Percentiles rank a stretch among this genome's conserved stretches.
phyloP scores from a whole-genome alignment of 2,888 invertebrate species.

The Melanophora roralis region DNA sequence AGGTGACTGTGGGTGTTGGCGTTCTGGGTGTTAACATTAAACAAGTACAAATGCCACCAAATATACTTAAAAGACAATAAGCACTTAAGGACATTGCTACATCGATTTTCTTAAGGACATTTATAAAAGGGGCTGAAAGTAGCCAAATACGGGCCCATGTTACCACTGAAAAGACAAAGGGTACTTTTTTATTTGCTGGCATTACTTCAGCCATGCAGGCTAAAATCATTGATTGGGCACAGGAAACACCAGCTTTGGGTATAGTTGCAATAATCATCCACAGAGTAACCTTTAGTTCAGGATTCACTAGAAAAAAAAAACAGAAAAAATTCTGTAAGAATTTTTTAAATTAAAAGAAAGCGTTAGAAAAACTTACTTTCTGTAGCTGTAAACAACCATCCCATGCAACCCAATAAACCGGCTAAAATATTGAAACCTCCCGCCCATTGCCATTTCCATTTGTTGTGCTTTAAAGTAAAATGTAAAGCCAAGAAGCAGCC shows the following conservation, averaged over 20 bases:
- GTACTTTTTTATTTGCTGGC: constrained; percentile 73
- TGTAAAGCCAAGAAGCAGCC: constrained; percentile 76
- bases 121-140: constrained; percentile 76
- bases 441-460: constrained; percentile 76
- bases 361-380: constrained; percentile 68
- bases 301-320: constrained; percentile 68
- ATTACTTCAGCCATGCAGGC: constrained; percentile 76
- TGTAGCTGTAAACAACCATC: constrained; percentile 74
- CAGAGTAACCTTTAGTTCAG: constrained; percentile 71
- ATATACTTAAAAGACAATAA: constrained; percentile 72
- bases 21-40: constrained; percentile 69
- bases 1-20: background rate
- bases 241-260: constrained; percentile 76
- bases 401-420: constrained; percentile 75
- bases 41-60: constrained; percentile 75
- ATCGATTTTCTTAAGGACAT: constrained; percentile 73
- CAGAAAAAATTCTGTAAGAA: background rate
- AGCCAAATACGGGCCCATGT: constrained; percentile 76
- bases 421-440: constrained; percentile 75
- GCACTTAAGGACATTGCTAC: constrained; percentile 74
- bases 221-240: constrained; percentile 76
- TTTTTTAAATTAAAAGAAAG: background rate
- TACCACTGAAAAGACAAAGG: constrained; percentile 75
- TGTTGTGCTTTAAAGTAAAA: constrained; percentile 73
- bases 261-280: constrained; percentile 77